Percentiles rank a stretch among this genome's conserved stretches.
These are phyloP conservation scores for Platycnemis pennipes DNA, from an alignment of 2,888 invertebrate genomes.

Conservation along the genomic window DNA sequence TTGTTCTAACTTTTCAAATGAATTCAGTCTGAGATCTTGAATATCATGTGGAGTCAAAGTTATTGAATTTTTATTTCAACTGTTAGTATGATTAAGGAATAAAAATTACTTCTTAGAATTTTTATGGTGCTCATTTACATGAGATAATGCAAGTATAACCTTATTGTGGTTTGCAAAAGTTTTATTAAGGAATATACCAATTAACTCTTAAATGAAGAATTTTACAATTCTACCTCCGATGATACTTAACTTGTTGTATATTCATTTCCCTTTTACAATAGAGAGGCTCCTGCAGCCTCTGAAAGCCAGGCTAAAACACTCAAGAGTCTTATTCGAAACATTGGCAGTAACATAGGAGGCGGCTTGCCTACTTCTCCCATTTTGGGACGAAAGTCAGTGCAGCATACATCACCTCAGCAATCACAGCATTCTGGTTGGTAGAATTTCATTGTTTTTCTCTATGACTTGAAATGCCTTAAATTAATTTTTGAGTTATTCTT, in stretches of 20 bases:
- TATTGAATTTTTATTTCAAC: too few species aligned
- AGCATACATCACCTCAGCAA: constrained; percentile 26
- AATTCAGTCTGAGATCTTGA: too few species aligned
- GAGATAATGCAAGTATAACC: too few species aligned
- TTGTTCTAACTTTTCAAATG: too few species aligned
- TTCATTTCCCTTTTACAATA: constrained; percentile 74
- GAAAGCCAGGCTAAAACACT: constrained; percentile 89
- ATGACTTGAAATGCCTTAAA: neutral
- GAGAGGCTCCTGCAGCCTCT: constrained; percentile 79
- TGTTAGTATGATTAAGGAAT: too few species aligned
- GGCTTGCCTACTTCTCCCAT: constrained; percentile 86
- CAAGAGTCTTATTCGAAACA: constrained; percentile 89
- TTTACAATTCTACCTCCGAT: neutral
- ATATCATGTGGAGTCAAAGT: too few species aligned
- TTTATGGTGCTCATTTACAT: too few species aligned
- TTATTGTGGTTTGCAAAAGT: too few species aligned
- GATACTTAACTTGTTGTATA: constrained; percentile 5
- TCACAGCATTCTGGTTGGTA: constrained; percentile 29
- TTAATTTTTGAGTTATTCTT: neutral
- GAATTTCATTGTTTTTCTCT: neutral
- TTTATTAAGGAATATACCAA: too few species aligned
- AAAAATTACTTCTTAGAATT: too few species aligned
- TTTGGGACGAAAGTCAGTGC: constrained; percentile 83
- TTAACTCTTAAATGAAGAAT: too few species aligned
- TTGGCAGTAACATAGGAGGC: constrained; percentile 81